phyloP scores from a whole-genome alignment of 2,113 vertebrate species.

The Oryzias woworae region DNA sequence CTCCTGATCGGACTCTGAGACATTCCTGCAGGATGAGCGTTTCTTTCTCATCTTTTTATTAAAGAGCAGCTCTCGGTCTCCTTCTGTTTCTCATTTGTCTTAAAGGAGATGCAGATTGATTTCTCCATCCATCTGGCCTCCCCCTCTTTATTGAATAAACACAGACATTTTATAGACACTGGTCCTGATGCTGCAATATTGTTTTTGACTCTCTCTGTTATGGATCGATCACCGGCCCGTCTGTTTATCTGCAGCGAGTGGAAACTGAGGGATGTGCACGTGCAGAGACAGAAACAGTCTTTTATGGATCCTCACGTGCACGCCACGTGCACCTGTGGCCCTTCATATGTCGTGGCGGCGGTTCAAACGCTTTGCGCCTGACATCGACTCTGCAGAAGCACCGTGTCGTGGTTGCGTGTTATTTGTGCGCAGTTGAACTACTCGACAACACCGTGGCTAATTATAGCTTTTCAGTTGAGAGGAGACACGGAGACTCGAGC shows the following conservation, averaged over 20 bases:
- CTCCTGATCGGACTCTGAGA: background rate
- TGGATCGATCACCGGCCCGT: constrained; percentile 65
- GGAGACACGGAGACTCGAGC: constrained; percentile 43
- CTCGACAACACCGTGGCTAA: constrained; percentile 58
- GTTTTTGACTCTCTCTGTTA: constrained; percentile 68
- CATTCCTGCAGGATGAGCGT: background rate
- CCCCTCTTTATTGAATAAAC: constrained; percentile 38
- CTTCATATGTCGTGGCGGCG: background rate
- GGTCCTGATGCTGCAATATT: constrained; percentile 54
- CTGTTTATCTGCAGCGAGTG: constrained; percentile 67
- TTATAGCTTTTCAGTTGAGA: constrained; percentile 66
- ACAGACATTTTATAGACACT: constrained; percentile 46
- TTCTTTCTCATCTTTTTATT: background rate
- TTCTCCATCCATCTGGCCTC: constrained; percentile 32
- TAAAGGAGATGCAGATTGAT: constrained; percentile 44
- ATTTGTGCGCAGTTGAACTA: constrained; percentile 54
- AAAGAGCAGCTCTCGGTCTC: constrained; percentile 5
- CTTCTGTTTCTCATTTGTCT: constrained; percentile 29
- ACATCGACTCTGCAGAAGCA: constrained; percentile 30
- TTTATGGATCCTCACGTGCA: no score
- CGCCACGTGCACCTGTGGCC: background rate
- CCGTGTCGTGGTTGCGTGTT: constrained; percentile 45
- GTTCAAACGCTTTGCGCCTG: constrained; percentile 32
- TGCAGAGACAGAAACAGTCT: background rate
- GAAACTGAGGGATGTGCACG: constrained; percentile 62